phyloP scores from a whole-genome alignment of 2,888 invertebrate species.

The Peribatodes rhomboidaria region DNA sequence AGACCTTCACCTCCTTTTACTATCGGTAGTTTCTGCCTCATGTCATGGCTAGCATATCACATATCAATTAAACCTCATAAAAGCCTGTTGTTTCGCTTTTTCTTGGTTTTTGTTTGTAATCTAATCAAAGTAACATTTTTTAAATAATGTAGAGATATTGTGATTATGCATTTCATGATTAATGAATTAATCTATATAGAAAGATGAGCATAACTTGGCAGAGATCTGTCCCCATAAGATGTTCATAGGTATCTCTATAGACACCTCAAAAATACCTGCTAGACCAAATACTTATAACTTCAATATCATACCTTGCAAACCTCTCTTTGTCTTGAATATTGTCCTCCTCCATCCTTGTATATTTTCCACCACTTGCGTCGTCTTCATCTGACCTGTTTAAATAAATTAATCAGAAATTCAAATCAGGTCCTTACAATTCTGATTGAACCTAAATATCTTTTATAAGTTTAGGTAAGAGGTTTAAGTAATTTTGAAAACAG shows the following conservation, averaged over 20 bases:
- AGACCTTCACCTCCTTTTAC: constrained; percentile 32
- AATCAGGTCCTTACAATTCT: neutral
- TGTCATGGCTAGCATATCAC: neutral
- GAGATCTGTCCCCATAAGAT: too few relatives aligned
- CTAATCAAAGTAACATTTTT: too few relatives aligned
- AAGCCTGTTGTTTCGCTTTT: too few relatives aligned
- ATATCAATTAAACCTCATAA: neutral
- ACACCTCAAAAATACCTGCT: neutral
- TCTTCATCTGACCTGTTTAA: constrained; percentile 92
- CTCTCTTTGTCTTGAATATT: constrained; percentile 98
- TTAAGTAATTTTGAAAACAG: too few relatives aligned
- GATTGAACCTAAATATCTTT: neutral
- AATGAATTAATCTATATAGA: too few relatives aligned
- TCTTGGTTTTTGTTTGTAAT: too few relatives aligned
- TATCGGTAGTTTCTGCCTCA: neutral
- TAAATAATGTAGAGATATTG: too few relatives aligned
- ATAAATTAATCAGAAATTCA: neutral
- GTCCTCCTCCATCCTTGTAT: constrained; percentile 96
- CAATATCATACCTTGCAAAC: constrained; percentile 91
- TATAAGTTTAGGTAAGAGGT: neutral
- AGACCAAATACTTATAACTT: neutral
- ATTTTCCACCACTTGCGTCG: constrained; percentile 93
- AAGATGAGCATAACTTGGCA: too few relatives aligned
- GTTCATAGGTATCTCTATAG: too few relatives aligned
- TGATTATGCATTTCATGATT: too few relatives aligned